These are phyloP conservation scores for Idaea dimidiata DNA, from an alignment of 2,888 invertebrate genomes.

Conservation along the genomic window DNA sequence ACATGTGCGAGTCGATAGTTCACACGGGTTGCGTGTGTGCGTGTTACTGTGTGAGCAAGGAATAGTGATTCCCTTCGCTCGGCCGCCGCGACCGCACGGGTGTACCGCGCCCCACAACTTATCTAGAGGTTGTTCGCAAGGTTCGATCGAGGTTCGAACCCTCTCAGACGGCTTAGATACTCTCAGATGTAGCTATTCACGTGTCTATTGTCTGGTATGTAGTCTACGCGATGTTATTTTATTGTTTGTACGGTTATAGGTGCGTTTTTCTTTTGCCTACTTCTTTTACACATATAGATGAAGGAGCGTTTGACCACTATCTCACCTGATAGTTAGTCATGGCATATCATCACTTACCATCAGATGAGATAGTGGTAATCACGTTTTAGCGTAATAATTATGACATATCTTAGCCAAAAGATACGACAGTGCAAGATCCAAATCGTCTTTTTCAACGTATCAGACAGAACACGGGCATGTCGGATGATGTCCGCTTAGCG, in stretches of 20 bases:
- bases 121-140: background rate
- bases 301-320: too few relatives aligned
- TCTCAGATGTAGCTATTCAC: background rate
- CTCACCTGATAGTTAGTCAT: too few relatives aligned
- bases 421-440: too few relatives aligned
- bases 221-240: background rate
- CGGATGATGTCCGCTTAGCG: too few relatives aligned
- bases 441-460: too few relatives aligned
- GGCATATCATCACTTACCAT: too few relatives aligned
- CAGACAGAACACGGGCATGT: too few relatives aligned
- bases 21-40: conserved; percentile 2
- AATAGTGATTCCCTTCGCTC: background rate
- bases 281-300: too few relatives aligned
- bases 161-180: background rate
- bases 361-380: too few relatives aligned
- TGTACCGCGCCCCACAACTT: background rate
- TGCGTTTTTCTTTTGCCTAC: too few relatives aligned
- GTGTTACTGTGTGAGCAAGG: background rate
- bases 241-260: background rate
- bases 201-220: background rate
- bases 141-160: background rate
- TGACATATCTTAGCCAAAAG: too few relatives aligned
- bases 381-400: too few relatives aligned
- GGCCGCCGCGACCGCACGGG: background rate
- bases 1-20: conserved; percentile 6